Conservation (phyloP, 1,140 invertebrate genomes). For the Delia radicum region DNA sequence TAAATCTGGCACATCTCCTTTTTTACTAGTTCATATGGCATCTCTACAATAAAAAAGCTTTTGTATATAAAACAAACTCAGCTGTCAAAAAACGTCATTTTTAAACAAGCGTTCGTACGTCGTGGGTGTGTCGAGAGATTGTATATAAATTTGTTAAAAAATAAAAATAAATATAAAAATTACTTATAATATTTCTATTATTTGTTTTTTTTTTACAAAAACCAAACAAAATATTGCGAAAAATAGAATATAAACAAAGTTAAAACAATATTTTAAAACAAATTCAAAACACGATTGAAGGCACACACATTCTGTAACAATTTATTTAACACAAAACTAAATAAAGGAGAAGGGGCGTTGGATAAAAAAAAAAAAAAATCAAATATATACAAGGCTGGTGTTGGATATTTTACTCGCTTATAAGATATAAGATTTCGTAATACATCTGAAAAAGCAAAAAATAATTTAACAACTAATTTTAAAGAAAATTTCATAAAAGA, state of each 20-base stretch:
- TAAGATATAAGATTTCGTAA: background rate
- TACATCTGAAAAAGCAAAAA: background rate
- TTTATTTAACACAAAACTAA: background rate
- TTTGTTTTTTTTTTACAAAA: background rate
- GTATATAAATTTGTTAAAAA: background rate
- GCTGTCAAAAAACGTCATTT: conserved; percentile 24
- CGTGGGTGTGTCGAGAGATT: conserved; percentile 7
- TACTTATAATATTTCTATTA: background rate
- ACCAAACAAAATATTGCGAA: background rate
- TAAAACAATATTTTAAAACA: background rate
- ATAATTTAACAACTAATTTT: too few species aligned
- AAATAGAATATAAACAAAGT: background rate
- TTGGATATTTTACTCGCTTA: background rate
- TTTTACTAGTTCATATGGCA: too few species aligned
- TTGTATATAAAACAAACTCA: conserved; percentile 2
- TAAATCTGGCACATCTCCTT: too few species aligned
- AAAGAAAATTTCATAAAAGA: background rate
- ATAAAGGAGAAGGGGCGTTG: background rate
- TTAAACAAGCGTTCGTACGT: conserved; percentile 22
- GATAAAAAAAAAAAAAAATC: background rate
- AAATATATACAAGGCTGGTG: background rate
- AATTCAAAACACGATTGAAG: background rate
- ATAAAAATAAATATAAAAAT: background rate
- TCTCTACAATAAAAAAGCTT: conserved; percentile 9
- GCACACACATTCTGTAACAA: background rate